Conservation (phyloP, 2,888 invertebrate species). For the Papilio elwesi region DNA sequence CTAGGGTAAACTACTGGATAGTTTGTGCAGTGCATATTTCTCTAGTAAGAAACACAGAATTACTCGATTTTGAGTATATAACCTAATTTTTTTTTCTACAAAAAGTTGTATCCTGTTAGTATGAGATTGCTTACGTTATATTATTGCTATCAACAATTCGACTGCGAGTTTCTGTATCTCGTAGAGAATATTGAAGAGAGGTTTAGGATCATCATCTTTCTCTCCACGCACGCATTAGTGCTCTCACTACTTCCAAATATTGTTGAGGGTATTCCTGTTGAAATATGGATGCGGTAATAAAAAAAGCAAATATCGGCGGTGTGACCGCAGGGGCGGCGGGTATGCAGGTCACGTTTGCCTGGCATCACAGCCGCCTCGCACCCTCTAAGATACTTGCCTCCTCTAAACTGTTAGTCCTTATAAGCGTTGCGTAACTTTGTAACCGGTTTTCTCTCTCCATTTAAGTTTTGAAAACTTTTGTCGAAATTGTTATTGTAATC, state of each 20-base stretch:
- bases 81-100: background rate
- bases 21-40: too few species aligned
- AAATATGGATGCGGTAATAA: conserved; percentile 80
- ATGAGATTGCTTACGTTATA: conserved; percentile 16
- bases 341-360: conserved; percentile 71
- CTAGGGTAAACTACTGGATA: too few species aligned
- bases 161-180: conserved; percentile 56
- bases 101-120: background rate
- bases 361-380: conserved; percentile 59
- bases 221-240: conserved; percentile 75
- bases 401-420: conserved; percentile 60
- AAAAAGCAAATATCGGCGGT: conserved; percentile 73
- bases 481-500: conserved; percentile 47
- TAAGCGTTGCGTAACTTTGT: conserved; percentile 56
- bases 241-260: conserved; percentile 73
- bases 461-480: conserved; percentile 47
- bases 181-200: conserved; percentile 62
- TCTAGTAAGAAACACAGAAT: too few species aligned
- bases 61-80: too few species aligned
- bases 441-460: conserved; percentile 56
- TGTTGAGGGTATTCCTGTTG: conserved; percentile 74
- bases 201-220: conserved; percentile 66
- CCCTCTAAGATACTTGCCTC: conserved; percentile 55
- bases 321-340: conserved; percentile 59
- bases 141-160: conserved; percentile 57